Evolutionary conservation across 2,113 vertebrate genomes (phyloP).

Genomic region (Lagopus leucura): DNA sequence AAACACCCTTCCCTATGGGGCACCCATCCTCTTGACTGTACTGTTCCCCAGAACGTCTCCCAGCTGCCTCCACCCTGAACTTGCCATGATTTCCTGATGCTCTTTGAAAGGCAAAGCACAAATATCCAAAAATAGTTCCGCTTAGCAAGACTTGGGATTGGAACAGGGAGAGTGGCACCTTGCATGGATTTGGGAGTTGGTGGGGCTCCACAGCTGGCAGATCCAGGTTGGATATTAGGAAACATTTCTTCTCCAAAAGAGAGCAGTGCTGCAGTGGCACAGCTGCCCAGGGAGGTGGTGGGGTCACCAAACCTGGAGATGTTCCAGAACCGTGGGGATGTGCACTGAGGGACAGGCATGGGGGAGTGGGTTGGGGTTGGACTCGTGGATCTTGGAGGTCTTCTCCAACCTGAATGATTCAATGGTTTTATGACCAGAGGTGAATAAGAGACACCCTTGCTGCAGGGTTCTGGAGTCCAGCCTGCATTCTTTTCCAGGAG

Average conservation of each 20-base stretch:
- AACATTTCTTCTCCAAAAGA: too few species aligned
- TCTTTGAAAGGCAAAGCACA: background rate
- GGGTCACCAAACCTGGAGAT: too few species aligned
- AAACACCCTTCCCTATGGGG: background rate
- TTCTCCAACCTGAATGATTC: too few species aligned
- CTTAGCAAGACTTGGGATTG: background rate
- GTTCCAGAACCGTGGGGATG: too few species aligned
- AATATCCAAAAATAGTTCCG: background rate
- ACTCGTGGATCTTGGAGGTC: too few species aligned
- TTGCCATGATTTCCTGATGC: rapidly evolving
- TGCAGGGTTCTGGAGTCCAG: background rate
- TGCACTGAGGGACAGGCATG: too few species aligned
- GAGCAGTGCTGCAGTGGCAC: too few species aligned
- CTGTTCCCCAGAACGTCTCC: rapidly evolving
- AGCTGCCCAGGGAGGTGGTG: too few species aligned
- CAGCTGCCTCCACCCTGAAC: background rate
- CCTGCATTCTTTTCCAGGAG: background rate
- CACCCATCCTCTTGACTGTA: background rate
- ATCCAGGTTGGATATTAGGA: too few species aligned
- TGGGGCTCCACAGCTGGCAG: background rate
- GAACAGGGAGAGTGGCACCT: background rate
- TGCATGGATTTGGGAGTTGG: rapidly evolving
- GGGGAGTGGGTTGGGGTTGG: too few species aligned
- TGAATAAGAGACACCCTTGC: background rate
- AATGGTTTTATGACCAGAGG: background rate